A percentile compares a stretch with the other conserved stretches of the same genome.
phyloP scores from a whole-genome alignment of 2,797 vertebrate genomes.

The Psittacula derbiana region DNA sequence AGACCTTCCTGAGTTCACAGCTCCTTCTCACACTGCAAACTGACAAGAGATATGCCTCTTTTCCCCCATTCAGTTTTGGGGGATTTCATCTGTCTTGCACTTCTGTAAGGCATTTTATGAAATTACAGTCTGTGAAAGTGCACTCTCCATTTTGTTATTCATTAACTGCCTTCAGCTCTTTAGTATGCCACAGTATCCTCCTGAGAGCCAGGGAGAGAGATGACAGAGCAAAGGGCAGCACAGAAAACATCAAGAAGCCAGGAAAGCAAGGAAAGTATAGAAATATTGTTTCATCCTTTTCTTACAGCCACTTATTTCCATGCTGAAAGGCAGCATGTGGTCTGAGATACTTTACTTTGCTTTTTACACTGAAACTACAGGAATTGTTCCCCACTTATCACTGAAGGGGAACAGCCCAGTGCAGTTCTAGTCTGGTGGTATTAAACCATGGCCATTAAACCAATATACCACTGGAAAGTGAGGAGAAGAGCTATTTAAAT shows the following conservation, averaged over 20 bases:
- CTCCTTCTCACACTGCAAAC: background rate
- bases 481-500: background rate
- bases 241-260: slow-evolving; percentile 24
- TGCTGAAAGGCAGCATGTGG: background rate
- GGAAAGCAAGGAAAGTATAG: background rate
- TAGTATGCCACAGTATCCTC: background rate
- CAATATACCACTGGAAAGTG: background rate
- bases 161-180: slow-evolving; percentile 9
- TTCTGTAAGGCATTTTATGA: background rate
- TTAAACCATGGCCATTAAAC: background rate
- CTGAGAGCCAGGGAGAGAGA: background rate
- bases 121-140: background rate
- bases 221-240: slow-evolving; percentile 46
- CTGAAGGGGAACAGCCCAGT: background rate
- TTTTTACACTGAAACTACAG: background rate
- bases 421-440: background rate
- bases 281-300: slow-evolving; percentile 24
- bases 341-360: background rate
- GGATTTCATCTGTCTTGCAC: background rate
- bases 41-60: background rate
- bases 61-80: background rate
- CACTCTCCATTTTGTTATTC: slow-evolving; percentile 17
- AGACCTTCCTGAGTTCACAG: background rate
- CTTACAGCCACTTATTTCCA: background rate
- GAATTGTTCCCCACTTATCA: background rate